Base-by-base conservation (phyloP, 2,797 vertebrate species). In the Spinus olivaceus region DNA sequence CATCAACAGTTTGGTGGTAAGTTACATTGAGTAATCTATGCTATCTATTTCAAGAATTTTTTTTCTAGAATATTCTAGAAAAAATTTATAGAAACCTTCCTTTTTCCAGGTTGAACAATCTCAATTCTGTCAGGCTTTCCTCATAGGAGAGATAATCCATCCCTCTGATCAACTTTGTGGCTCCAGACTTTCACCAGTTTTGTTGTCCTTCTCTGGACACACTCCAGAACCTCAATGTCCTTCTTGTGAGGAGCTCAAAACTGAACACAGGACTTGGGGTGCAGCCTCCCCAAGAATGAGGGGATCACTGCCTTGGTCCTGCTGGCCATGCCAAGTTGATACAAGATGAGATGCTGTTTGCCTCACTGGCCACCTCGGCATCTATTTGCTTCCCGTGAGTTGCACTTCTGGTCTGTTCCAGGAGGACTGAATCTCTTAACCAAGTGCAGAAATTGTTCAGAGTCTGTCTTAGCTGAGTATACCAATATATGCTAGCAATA, bases 251-350 rank as follows among this genome's bases (percentile, higher is more conserved):
- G 28, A 30, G 10, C n/a, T 30, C 28, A 56, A 30, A 73, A 49
- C 6, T 8, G 10, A 30, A 10, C 17, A 14, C 17, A 33, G n/a
- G 32, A 41, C 35, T 74, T 0, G 0, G 28, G 7, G 7, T 33
- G 13, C 1, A 3, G 12, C 24, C n/a, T 67, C 24, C 20, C 5
- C 20, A 42, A 13, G 20, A 33, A 12, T 2, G 39, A 30, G 4
- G 10, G 21, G 35, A 30, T 24, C 8, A 61, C 7, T 80, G 13
- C n/a, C 14, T 25, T 67, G 10, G 28, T 44, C 49, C 49, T 73
- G 35, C 41, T 80, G 42, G 28, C 28, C 24, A 56, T 15, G 8
- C 10, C 19, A 5, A 54, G 24, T 28, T 67, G 17, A 61, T 14
- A 27, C 8, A 53, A 32, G 39, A 10, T 8, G 32, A n/a, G 49